Evolutionary conservation across 2,888 invertebrate genomes (phyloP), one percentile per base, ranked within the genome.

Genomic region (Zootermopsis nevadensis): DNA sequence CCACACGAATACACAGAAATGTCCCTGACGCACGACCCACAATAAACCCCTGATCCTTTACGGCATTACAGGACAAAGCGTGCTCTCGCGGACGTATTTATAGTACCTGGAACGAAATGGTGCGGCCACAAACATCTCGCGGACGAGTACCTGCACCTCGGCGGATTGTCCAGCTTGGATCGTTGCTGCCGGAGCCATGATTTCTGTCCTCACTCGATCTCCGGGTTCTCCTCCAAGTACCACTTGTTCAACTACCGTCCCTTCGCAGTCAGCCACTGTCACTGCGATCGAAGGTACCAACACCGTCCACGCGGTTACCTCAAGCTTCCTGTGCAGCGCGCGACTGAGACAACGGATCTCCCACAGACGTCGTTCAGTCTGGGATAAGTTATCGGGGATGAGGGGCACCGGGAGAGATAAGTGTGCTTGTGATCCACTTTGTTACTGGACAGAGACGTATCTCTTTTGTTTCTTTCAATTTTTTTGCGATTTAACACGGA

Each of bases 151-250:
- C 91, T 91, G 85, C 93, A 94, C 85, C 90, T 95, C 86, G 95
- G 93, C 2, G 89, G 89, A 15, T 89, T 92, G 87, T 89, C 89
- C 69, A 89, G 89, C 33, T 93, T 93, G 83, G 95, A 96, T 89
- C 89, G 91, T 77, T 96, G 95, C 91, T 95, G 95, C 90, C 90
- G 95, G 85, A 91, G 92, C 77, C 95, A 95, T 89, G 95, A 95
- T 89, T 91, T 92, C 87, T 96, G 95, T 89, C 91, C 92, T 82
- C 89, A 91, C 87, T 91, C 92, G 88, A 92, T 95, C 87, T 92
- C 92, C 53, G 92, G 92, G 74, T 93, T 94, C 88, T 90, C 91
- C 85, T 90, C 91, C 86, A 92, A 92, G 88, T 94, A 90, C 88
- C 90, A 93, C 87, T 90, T 93, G 87, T 93, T 93, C 91, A 95